Conservation (phyloP, 1,140 invertebrate species). For the Marisa cornuarietis region DNA sequence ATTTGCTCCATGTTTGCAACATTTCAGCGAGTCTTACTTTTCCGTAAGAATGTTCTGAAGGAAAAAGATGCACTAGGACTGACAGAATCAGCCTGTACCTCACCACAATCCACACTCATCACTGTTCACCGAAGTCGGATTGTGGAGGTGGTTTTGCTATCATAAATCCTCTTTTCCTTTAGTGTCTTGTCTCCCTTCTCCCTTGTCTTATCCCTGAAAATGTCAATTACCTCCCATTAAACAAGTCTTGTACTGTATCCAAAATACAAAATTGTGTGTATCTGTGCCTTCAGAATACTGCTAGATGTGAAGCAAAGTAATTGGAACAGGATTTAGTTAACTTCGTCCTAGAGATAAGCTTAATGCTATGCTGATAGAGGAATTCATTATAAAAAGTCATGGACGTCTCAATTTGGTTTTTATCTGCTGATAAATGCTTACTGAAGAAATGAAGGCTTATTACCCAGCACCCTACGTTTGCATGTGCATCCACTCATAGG, state of each 20-base stretch:
- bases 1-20: conserved; percentile 3
- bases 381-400: too few species aligned
- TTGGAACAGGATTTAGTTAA: too few species aligned
- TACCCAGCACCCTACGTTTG: too few species aligned
- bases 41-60: conserved; percentile 89
- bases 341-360: too few species aligned
- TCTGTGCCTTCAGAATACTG: too few species aligned
- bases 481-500: too few species aligned
- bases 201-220: neutral
- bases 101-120: conserved; percentile 85
- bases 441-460: too few species aligned
- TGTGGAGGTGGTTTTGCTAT: conserved; percentile 75
- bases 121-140: conserved; percentile 88
- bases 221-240: neutral
- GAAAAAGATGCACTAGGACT: conserved; percentile 89
- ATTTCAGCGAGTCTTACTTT: conserved; percentile 83
- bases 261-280: too few species aligned
- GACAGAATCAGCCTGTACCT: conserved; percentile 85
- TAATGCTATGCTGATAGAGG: too few species aligned
- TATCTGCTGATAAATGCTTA: too few species aligned
- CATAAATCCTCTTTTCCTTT: neutral
- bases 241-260: neutral
- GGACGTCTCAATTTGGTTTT: too few species aligned
- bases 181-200: neutral
- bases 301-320: too few species aligned